These are phyloP conservation scores for Saguinus midas DNA, from an alignment of 2,113 vertebrate genomes.

Conservation along the genomic window DNA sequence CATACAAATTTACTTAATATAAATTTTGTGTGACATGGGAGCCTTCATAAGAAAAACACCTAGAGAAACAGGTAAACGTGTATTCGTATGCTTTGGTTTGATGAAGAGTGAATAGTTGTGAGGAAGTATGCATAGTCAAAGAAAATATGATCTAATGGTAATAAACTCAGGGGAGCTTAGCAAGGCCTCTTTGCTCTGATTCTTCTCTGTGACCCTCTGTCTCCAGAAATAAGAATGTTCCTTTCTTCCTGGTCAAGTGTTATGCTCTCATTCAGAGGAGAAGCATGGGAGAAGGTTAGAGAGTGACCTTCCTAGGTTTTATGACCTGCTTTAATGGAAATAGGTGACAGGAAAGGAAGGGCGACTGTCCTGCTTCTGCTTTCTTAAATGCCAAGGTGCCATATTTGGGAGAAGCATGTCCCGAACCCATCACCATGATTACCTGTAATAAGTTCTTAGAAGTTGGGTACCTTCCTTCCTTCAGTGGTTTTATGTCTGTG, in stretches of 20 bases:
- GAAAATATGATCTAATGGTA: not conserved
- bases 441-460: not conserved
- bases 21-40: no score
- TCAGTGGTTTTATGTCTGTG: not conserved
- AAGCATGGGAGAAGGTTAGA: not conserved
- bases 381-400: not conserved
- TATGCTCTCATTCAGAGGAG: not conserved
- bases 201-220: not conserved
- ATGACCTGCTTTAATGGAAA: not conserved
- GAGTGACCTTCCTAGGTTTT: not conserved
- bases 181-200: not conserved
- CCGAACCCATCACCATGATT: not conserved
- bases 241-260: not conserved
- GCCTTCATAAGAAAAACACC: not conserved
- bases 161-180: not conserved
- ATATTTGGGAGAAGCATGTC: not conserved
- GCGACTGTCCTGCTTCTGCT: not conserved
- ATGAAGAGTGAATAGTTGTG: not conserved
- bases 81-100: not conserved
- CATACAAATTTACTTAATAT: not conserved
- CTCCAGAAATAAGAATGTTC: not conserved
- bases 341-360: rapidly evolving
- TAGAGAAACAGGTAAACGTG: not conserved
- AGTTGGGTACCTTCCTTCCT: not conserved
- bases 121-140: not conserved